Conservation (phyloP, 2,113 vertebrate genomes). For the Regulus satrapa region DNA sequence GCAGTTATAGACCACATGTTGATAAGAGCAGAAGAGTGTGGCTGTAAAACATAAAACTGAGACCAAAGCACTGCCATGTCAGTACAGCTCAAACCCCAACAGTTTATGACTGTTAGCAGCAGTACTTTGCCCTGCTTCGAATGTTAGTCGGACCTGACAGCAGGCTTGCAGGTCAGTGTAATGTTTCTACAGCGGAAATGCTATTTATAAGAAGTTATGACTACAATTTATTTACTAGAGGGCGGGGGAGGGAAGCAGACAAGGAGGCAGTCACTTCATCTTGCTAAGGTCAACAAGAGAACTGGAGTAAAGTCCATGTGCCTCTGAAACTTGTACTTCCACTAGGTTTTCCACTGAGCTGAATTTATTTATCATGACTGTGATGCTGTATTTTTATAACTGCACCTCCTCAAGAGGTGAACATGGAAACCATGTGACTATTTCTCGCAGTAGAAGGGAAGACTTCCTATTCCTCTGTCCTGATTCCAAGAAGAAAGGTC, state of each 20-base stretch:
- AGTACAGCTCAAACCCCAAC: neutral
- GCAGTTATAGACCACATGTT: neutral
- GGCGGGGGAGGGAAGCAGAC: neutral
- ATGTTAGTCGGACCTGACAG: neutral
- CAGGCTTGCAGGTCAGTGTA: slow-evolving; percentile 6
- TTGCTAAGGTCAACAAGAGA: neutral
- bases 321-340: slow-evolving; percentile 9
- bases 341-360: slow-evolving; percentile 30
- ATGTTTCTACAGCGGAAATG: neutral
- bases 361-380: neutral
- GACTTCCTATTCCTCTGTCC: neutral
- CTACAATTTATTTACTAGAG: slow-evolving; percentile 28
- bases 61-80: neutral
- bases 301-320: slow-evolving; percentile 27
- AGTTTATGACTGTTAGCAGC: neutral
- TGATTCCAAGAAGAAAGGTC: neutral
- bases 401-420: neutral
- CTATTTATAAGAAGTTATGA: slow-evolving; percentile 31
- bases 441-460: neutral
- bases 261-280: slow-evolving; percentile 9
- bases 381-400: slow-evolving; percentile 7
- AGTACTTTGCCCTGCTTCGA: neutral
- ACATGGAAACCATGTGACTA: neutral
- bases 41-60: slow-evolving; percentile 3
- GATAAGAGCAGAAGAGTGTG: neutral